These are phyloP conservation scores for Diarsia brunnea DNA, from an alignment of 2,888 invertebrate genomes.

Conservation along the genomic window DNA sequence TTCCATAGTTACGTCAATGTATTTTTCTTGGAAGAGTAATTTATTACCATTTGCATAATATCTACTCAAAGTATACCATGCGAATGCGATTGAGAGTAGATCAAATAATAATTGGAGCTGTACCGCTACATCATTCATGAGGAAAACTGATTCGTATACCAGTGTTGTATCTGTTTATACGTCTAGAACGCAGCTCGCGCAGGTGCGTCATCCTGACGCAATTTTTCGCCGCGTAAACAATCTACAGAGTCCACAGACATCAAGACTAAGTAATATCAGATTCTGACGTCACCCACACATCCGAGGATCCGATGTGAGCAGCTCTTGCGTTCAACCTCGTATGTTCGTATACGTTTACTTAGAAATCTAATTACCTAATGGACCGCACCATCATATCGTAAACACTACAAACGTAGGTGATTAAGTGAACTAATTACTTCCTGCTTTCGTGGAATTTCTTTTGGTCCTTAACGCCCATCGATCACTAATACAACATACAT, in stretches of 20 bases:
- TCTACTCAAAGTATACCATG: neutral
- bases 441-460: conserved; percentile 49
- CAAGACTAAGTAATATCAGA: conserved; percentile 51
- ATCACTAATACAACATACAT: no score
- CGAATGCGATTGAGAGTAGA: neutral
- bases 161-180: conserved; percentile 29
- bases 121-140: conserved; percentile 24
- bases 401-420: conserved; percentile 46
- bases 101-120: conserved; percentile 16
- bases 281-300: conserved; percentile 60
- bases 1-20: conserved; percentile 4
- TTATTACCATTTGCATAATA: neutral
- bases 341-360: conserved; percentile 44
- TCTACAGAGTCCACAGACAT: conserved; percentile 48
- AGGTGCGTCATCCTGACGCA: conserved; percentile 63
- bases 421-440: conserved; percentile 55
- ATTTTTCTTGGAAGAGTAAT: conserved; percentile 9
- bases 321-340: conserved; percentile 41
- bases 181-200: conserved; percentile 56
- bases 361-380: conserved; percentile 63
- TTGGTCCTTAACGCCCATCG: conserved; percentile 28
- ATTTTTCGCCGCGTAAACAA: conserved; percentile 47
- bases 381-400: conserved; percentile 47
- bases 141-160: conserved; percentile 42
- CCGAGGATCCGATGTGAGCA: conserved; percentile 29